Percentiles rank a stretch among this genome's conserved stretches.
Conservation (phyloP, 2,797 vertebrate species). For the Bucorvus abyssinicus region DNA sequence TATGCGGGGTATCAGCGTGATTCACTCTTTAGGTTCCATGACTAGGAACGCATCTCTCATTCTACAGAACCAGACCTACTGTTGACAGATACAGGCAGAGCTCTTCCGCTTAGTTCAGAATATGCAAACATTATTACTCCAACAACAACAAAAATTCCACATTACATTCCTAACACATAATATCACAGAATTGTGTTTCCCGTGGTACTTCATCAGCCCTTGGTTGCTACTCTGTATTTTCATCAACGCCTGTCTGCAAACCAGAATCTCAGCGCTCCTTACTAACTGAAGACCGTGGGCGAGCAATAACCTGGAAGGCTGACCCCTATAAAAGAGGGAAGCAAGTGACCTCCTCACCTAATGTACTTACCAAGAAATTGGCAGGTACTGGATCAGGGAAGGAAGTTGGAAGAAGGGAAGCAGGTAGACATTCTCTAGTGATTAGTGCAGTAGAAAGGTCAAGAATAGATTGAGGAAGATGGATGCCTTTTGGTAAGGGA, state of each 20-base stretch:
- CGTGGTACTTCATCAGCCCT: not conserved
- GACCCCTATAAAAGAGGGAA: not conserved
- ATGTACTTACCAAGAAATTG: conserved; percentile 50
- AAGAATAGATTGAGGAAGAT: not conserved
- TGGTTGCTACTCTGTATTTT: not conserved
- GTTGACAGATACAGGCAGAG: not conserved
- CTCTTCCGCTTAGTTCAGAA: not conserved
- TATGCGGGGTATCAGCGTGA: not conserved
- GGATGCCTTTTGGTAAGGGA: not conserved
- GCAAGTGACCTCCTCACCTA: not conserved
- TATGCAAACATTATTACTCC: not conserved
- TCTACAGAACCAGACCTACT: not conserved
- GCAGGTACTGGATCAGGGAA: conserved; percentile 43
- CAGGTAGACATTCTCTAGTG: conserved; percentile 19
- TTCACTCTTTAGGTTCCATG: not conserved
- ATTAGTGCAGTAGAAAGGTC: conserved; percentile 31
- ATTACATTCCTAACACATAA: not conserved
- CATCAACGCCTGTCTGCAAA: not conserved
- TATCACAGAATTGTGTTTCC: not conserved
- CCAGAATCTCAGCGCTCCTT: not conserved
- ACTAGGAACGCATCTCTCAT: not conserved
- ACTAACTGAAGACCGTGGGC: not conserved
- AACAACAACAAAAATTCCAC: not conserved
- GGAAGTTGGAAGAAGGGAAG: conserved; percentile 39
- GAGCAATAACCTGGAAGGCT: not conserved